Percentiles rank a stretch among this genome's conserved stretches.
phyloP scores from a whole-genome alignment of 2,113 vertebrate genomes.

The Triplophysa tibetana region DNA sequence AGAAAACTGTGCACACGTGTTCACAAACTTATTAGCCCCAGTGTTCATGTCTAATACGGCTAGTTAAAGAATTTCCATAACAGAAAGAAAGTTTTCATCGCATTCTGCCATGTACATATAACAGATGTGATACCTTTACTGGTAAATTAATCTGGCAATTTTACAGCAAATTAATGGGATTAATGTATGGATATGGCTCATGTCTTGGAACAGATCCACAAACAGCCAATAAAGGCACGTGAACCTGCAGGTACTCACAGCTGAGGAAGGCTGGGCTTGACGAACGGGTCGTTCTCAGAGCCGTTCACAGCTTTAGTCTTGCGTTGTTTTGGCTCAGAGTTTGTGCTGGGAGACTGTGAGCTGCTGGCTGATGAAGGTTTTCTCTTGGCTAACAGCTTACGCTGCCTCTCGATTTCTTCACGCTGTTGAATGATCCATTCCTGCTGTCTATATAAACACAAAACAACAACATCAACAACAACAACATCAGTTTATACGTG shows the following conservation, averaged over 20 bases:
- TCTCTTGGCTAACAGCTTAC: constrained; percentile 96
- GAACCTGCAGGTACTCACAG: constrained; percentile 79
- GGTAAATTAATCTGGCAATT: neutral
- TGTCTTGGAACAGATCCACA: neutral
- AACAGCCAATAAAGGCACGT: neutral
- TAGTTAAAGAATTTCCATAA: too few species aligned
- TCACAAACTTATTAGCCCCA: too few species aligned
- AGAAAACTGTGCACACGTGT: too few species aligned
- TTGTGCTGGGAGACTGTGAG: constrained; percentile 91
- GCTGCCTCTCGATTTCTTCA: constrained; percentile 98
- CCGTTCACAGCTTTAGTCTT: constrained; percentile 99
- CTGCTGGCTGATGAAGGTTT: constrained; percentile 93
- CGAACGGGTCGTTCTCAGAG: constrained; percentile 96
- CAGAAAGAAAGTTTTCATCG: too few species aligned
- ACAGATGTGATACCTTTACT: neutral
- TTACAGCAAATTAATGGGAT: neutral
- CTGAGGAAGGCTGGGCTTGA: constrained; percentile 98
- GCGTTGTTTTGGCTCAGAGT: constrained; percentile 98
- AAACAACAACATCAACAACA: constrained; percentile 53
- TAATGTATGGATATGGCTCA: neutral
- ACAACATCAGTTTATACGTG: neutral
- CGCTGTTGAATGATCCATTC: constrained; percentile 98
- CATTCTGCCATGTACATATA: neutral
- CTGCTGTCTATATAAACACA: constrained; percentile 83
- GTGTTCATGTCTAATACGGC: too few species aligned